These are phyloP conservation scores for Gracilinanus agilis DNA, from an alignment of 2,113 vertebrate genomes.

Conservation along the genomic window DNA sequence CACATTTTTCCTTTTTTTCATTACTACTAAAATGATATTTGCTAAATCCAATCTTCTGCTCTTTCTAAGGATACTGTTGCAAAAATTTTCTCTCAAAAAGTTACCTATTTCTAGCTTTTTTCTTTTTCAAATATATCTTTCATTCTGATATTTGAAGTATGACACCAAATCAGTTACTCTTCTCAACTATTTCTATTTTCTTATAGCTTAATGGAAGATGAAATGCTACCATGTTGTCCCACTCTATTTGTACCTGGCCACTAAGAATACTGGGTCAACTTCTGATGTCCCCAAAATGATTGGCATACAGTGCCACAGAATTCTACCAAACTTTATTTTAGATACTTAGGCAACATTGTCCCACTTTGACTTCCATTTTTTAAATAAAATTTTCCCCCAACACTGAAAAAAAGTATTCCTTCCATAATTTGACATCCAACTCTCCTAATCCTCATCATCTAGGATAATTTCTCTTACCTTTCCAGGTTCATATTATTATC, in stretches of 20 bases:
- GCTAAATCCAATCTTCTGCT: not conserved
- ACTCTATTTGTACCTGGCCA: not conserved
- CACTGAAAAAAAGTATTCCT: not conserved
- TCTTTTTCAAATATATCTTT: not conserved
- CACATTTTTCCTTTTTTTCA: not conserved
- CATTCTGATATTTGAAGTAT: not conserved
- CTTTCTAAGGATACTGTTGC: not conserved
- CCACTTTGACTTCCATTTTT: not conserved
- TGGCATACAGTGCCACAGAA: not conserved
- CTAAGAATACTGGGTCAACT: not conserved
- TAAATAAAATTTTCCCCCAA: not conserved
- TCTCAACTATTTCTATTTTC: not conserved
- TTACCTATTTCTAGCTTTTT: no score
- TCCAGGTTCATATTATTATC: not conserved
- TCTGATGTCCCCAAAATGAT: not conserved
- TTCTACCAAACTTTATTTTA: not conserved
- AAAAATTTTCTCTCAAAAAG: not conserved
- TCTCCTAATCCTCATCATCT: not conserved
- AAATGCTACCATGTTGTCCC: not conserved
- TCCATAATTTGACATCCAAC: not conserved
- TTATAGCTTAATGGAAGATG: not conserved
- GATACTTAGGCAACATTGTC: not conserved
- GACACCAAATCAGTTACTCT: not conserved
- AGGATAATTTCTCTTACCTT: not conserved
- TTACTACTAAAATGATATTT: not conserved